Percentiles rank a stretch among this genome's conserved stretches.
These are phyloP conservation scores for Andrena marginata DNA, from an alignment of 2,888 invertebrate species.

Conservation along the genomic window DNA sequence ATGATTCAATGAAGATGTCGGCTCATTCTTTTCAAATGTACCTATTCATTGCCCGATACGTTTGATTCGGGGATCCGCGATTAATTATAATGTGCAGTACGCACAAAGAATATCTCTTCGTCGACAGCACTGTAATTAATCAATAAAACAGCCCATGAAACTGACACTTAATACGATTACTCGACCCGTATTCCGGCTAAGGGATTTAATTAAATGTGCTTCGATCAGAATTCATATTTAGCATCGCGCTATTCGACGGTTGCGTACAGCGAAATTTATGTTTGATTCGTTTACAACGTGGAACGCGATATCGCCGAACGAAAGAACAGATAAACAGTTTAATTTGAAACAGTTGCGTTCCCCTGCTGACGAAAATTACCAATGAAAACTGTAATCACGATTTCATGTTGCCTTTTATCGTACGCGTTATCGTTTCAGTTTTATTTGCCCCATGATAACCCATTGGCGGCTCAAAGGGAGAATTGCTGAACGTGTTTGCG, in stretches of 20 bases:
- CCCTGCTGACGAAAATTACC: background rate
- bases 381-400: constrained; percentile 3
- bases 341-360: background rate
- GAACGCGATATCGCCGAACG: too few relatives aligned
- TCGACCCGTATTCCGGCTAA: constrained; percentile 1
- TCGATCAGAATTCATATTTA: constrained; percentile 21
- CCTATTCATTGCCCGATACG: background rate
- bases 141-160: constrained; percentile 32
- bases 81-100: constrained; percentile 30
- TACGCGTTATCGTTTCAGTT: background rate
- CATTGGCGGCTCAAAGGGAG: background rate
- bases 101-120: background rate
- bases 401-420: background rate
- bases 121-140: constrained; percentile 19
- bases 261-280: background rate
- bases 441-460: background rate
- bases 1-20: background rate
- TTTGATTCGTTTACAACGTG: background rate
- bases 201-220: constrained; percentile 20
- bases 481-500: background rate
- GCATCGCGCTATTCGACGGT: background rate
- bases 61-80: background rate
- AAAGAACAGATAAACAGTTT: constrained; percentile 16
- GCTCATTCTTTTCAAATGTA: background rate
- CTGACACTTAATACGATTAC: constrained; percentile 29